Evolutionary conservation across 2,113 vertebrate species (phyloP), one percentile per base, ranked within the genome.

Genomic region (Misgurnus mizolepis): DNA sequence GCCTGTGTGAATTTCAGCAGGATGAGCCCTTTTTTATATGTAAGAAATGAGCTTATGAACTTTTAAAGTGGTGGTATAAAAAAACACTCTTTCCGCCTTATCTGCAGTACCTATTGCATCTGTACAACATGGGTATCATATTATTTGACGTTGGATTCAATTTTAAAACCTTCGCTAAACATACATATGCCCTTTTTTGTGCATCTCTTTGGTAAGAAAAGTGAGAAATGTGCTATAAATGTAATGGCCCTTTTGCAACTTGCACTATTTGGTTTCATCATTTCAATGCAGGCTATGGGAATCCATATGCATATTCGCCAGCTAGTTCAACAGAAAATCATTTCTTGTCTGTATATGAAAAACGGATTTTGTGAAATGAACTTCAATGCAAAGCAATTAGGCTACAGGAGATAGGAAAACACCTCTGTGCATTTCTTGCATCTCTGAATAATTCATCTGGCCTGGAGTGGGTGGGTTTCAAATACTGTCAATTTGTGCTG

Each of bases 391-490:
- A 81, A 40, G 56, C 64, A 60, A 81, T 81, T 69, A 76, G 43
- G 4, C 53, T n/a, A 68, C 64, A 50, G 43, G 50, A 81, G 53
- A 76, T 41, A 67, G 7, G 22, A 10, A 58, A 76, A 60, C 74
- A 77, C 62, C 22, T 67, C 43, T 41, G 64, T 68, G 10, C 47
- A 74, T 67, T 71, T 45, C 39, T 78, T 68, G n/a, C 56, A 47
- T 61, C 55, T 71, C 86, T 92, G 77, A 91, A 89, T 90, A 88
- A 90, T 92, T 90, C 78, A 92, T 85, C 76, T 69, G 64, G 81
- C 82, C 86, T 83, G 84, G 78, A 88, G 85, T 85, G 78, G 84
- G 84, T 41, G 65, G 80, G 78, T 79, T 89, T 9, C 58, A 71
- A 84, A 85, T 86, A 87, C 82, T 80, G 82, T 69, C 76, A 79